Evolutionary conservation across 2,113 vertebrate species (phyloP).

Genomic region (Aleadryas rufinucha): DNA sequence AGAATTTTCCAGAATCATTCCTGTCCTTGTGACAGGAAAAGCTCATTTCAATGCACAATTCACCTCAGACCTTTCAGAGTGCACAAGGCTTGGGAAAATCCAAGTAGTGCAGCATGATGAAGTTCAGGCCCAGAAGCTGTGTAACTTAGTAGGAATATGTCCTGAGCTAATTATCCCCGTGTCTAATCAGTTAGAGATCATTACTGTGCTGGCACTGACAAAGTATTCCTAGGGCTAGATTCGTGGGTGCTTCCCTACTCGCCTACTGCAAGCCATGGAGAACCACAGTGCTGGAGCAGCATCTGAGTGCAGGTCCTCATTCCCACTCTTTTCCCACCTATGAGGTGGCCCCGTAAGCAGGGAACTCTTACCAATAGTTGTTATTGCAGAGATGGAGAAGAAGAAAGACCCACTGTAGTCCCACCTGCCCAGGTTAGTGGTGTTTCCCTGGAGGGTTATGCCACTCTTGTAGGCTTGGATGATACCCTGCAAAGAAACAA

Average conservation of each 20-base stretch:
- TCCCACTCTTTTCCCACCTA: neutral
- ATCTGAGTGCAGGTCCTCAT: neutral
- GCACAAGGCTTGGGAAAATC: neutral
- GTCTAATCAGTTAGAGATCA: neutral
- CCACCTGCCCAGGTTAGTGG: constrained; percentile 83
- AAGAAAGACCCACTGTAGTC: constrained; percentile 87
- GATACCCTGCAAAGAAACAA: constrained; percentile 73
- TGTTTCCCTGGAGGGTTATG: constrained; percentile 76
- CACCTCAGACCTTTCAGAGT: neutral
- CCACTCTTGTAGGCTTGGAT: constrained; percentile 73
- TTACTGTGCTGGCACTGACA: neutral
- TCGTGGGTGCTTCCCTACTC: neutral
- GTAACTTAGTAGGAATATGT: neutral
- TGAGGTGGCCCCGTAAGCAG: neutral
- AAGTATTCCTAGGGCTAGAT: neutral
- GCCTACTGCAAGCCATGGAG: neutral
- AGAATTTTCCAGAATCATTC: neutral
- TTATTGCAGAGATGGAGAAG: constrained; percentile 89
- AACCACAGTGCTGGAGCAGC: neutral
- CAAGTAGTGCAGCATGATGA: neutral
- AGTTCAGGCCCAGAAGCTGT: neutral
- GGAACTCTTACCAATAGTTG: constrained; percentile 83
- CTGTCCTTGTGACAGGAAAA: neutral
- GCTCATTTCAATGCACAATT: neutral
- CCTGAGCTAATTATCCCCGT: neutral